Percentiles rank a stretch among this genome's conserved stretches.
phyloP scores from a whole-genome alignment of 2,113 vertebrate genomes.

The Myiopsitta monachus region DNA sequence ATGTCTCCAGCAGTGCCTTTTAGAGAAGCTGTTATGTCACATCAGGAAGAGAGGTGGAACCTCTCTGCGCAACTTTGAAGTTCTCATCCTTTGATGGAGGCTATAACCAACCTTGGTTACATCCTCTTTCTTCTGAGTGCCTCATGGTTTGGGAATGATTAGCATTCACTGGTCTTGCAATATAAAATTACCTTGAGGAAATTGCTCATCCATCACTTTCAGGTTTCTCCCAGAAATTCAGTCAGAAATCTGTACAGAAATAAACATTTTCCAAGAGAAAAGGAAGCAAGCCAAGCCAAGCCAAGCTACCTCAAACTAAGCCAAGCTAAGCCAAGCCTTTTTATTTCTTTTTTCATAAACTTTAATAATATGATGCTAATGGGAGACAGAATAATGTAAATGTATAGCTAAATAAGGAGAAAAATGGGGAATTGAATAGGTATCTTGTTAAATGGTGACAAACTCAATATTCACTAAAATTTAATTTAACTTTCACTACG shows the following conservation, averaged over 20 bases:
- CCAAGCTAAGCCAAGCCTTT: neutral
- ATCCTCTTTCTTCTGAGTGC: neutral
- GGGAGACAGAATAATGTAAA: neutral
- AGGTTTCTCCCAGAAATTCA: neutral
- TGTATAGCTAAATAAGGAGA: neutral
- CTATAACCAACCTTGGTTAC: neutral
- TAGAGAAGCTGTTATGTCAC: neutral
- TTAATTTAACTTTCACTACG: neutral
- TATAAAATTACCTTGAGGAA: neutral
- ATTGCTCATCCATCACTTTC: neutral
- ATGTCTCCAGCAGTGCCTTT: neutral
- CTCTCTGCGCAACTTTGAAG: neutral
- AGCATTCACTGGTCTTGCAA: neutral
- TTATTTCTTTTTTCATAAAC: neutral
- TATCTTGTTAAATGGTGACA: neutral
- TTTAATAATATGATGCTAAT: neutral
- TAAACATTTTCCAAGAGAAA: conserved; percentile 12
- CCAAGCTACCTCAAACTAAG: neutral
- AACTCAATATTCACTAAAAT: neutral
- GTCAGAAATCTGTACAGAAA: conserved; percentile 4
- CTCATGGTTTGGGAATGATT: neutral
- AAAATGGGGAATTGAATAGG: neutral
- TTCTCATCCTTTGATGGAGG: neutral
- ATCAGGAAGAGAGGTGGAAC: neutral
- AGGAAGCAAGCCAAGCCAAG: neutral